A percentile compares a stretch with the other conserved stretches of the same genome.
Conservation (phyloP, 2,888 invertebrate genomes). For the Heteromurus nitidus region DNA sequence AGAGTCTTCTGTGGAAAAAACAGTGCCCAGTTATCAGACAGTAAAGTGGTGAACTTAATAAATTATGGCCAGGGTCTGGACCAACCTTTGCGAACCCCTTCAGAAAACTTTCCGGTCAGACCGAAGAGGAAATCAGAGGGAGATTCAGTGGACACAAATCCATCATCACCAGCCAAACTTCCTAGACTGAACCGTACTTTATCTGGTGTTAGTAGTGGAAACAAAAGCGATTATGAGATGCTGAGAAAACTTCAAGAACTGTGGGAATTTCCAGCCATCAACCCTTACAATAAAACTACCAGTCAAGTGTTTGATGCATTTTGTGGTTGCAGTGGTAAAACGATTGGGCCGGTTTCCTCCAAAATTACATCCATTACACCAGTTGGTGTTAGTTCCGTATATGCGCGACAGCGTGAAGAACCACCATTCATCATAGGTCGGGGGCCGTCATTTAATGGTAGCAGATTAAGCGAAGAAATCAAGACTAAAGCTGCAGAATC, state of each 20-base stretch:
- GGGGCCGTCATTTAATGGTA: background rate
- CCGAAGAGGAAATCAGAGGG: conserved; percentile 43
- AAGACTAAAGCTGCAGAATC: conserved; percentile 13
- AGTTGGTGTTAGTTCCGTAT: background rate
- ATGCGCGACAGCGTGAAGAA: background rate
- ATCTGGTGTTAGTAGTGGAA: background rate
- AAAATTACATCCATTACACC: background rate
- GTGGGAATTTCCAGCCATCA: conserved; percentile 49
- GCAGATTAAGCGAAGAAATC: conserved; percentile 35
- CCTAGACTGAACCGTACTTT: conserved; percentile 6
- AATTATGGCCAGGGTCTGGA: background rate
- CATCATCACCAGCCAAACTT: background rate
- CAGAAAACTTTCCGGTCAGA: background rate
- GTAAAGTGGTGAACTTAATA: conserved; percentile 22
- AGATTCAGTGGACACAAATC: background rate
- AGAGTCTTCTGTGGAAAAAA: conserved; percentile 53
- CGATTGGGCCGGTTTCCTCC: background rate
- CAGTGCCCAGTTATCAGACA: conserved; percentile 29
- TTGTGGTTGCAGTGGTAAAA: conserved; percentile 28
- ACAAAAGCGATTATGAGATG: background rate
- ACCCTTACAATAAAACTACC: conserved; percentile 41
- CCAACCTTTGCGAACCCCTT: background rate
- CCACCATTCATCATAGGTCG: background rate
- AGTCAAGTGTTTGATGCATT: conserved; percentile 46
- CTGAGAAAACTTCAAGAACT: conserved; percentile 11